phyloP scores from a whole-genome alignment of 2,113 vertebrate species.

The Hiodon alosoides region DNA sequence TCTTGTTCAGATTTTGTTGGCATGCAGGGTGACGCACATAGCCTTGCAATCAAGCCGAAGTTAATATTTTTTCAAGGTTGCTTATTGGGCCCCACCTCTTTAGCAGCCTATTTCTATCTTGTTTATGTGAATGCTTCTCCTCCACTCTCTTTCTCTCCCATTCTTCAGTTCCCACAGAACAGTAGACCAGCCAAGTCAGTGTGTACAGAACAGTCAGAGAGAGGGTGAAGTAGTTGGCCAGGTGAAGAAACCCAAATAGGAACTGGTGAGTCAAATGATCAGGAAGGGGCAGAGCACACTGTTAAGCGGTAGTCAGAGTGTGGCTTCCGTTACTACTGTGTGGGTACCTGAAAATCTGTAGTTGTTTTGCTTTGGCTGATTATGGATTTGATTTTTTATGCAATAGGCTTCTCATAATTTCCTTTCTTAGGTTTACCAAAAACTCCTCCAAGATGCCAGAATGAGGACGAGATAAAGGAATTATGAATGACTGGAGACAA shows the following conservation, averaged over 20 bases:
- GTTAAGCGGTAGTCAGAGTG: not conserved
- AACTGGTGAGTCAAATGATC: conserved; percentile 45
- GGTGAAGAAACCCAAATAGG: conserved; percentile 36
- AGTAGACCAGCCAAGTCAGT: conserved; percentile 56
- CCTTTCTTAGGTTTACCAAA: conserved; percentile 2
- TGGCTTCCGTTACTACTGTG: not conserved
- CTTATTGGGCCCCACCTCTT: too few species aligned
- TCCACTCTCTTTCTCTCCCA: too few species aligned
- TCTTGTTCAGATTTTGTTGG: too few species aligned
- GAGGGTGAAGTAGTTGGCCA: conserved; percentile 58
- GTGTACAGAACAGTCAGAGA: conserved; percentile 68
- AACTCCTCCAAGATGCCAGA: not conserved
- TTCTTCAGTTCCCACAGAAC: conserved; percentile 55
- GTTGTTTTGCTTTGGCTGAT: not conserved
- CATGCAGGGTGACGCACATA: too few species aligned
- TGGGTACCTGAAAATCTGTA: not conserved
- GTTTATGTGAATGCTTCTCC: too few species aligned
- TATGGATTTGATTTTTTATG: not conserved
- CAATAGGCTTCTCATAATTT: not conserved
- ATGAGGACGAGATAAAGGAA: not conserved
- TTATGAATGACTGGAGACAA: not conserved
- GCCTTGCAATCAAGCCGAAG: too few species aligned
- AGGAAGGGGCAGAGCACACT: not conserved
- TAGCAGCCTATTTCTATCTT: too few species aligned
- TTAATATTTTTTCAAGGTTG: too few species aligned